phyloP scores from a whole-genome alignment of 1,140 invertebrate genomes.

The Musca domestica region DNA sequence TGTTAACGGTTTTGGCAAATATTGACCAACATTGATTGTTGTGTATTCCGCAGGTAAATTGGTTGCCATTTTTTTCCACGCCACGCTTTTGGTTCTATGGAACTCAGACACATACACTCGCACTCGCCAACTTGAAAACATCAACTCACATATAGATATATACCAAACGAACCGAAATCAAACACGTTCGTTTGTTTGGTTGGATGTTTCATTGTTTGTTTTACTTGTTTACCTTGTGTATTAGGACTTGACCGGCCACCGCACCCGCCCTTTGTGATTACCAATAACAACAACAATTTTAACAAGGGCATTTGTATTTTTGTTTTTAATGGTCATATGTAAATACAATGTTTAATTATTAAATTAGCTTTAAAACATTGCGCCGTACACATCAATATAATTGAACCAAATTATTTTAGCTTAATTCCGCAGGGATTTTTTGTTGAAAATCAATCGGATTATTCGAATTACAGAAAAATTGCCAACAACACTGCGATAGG shows the following conservation, averaged over 20 bases:
- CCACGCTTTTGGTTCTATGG: constrained; percentile 23
- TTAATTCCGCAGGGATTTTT: no score
- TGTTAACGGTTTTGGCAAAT: constrained; percentile 47
- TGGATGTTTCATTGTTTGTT: constrained; percentile 1
- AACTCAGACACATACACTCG: background rate
- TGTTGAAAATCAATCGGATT: no score
- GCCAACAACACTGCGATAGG: no score
- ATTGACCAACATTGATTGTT: constrained; percentile 54
- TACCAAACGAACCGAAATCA: background rate
- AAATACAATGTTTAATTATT: no score
- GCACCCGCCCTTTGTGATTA: no score
- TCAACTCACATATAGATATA: background rate
- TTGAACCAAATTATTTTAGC: no score
- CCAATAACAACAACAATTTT: no score
- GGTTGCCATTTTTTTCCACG: constrained; percentile 28
- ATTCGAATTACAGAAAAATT: no score
- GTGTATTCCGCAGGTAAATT: constrained; percentile 53
- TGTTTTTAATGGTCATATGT: no score
- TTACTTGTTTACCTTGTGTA: background rate
- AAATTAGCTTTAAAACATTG: no score
- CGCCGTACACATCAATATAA: no score
- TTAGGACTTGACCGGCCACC: constrained; percentile 8
- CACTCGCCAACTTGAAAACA: background rate
- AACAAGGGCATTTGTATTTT: no score
- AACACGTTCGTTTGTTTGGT: background rate